These are phyloP conservation scores for Recurvirostra avosetta DNA, from an alignment of 2,113 vertebrate genomes.

Conservation along the genomic window DNA sequence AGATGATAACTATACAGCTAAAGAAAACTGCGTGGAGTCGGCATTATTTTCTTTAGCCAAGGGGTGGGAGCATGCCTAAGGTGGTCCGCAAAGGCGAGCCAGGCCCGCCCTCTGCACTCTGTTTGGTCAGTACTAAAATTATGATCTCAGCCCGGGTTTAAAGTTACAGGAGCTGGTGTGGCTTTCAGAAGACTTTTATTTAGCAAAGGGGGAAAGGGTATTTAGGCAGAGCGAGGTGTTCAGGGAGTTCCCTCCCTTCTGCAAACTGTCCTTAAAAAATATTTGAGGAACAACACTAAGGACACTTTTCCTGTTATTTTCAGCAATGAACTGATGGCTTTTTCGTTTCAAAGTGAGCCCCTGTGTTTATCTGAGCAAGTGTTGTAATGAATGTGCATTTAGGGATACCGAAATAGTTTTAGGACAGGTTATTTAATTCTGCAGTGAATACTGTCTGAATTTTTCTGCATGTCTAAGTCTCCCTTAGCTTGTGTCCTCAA, in stretches of 20 bases:
- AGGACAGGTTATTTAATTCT: not conserved
- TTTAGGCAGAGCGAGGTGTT: not conserved
- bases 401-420: conserved; percentile 21
- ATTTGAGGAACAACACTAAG: not conserved
- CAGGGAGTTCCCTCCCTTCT: not conserved
- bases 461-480: not conserved
- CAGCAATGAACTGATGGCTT: not conserved
- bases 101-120: conserved; percentile 66
- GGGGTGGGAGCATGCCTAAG: conserved; percentile 62
- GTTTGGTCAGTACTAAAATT: conserved; percentile 65
- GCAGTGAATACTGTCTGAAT: conserved; percentile 46
- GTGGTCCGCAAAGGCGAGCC: conserved; percentile 63
- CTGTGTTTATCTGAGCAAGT: not conserved
- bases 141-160: conserved; percentile 76
- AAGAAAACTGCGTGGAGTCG: not conserved
- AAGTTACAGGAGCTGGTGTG: conserved; percentile 72
- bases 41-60: conserved; percentile 44
- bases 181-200: conserved; percentile 50
- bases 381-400: not conserved
- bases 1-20: not conserved
- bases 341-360: not conserved
- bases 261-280: conserved; percentile 3
- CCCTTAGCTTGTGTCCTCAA: not conserved
- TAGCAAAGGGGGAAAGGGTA: not conserved
- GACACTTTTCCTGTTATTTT: not conserved